These are phyloP conservation scores for Trachemys scripta DNA, from an alignment of 2,113 vertebrate genomes.

Conservation along the genomic window DNA sequence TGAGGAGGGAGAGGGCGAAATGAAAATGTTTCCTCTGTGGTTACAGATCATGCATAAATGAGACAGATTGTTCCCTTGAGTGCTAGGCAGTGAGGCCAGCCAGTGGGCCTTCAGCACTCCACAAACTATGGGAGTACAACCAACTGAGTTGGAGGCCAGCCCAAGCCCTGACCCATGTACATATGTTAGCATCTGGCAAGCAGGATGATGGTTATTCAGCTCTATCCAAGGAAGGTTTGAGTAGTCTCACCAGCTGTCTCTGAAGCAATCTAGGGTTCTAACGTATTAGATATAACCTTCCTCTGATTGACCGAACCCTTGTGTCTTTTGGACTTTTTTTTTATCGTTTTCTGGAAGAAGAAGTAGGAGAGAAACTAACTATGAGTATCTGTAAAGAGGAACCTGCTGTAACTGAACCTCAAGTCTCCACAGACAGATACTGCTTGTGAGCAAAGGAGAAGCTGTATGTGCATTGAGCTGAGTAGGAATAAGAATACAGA, in stretches of 20 bases:
- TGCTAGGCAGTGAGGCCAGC: not conserved
- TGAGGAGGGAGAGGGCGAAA: not conserved
- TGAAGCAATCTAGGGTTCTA: rapidly evolving
- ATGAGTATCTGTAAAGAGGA: not conserved
- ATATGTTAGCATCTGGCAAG: not conserved
- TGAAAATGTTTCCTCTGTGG: not conserved
- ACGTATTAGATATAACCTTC: not conserved
- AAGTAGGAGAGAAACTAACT: not conserved
- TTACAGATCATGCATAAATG: conserved; percentile 32
- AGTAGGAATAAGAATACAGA: not conserved
- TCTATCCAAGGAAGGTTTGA: rapidly evolving
- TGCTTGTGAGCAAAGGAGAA: not conserved
- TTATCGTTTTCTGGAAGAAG: not conserved
- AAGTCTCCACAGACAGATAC: not conserved
- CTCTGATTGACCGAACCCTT: not conserved
- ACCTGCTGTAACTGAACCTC: not conserved
- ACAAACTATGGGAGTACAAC: not conserved
- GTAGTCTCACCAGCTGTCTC: rapidly evolving
- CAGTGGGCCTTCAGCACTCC: not conserved
- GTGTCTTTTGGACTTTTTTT: not conserved
- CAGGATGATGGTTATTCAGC: not conserved
- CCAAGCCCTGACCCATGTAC: not conserved
- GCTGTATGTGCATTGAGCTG: not conserved
- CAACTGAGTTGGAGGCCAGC: conserved; percentile 53
- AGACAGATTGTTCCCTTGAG: conserved; percentile 43